phyloP scores from a whole-genome alignment of 2,888 invertebrate species.

The Vandiemenella viatica region DNA sequence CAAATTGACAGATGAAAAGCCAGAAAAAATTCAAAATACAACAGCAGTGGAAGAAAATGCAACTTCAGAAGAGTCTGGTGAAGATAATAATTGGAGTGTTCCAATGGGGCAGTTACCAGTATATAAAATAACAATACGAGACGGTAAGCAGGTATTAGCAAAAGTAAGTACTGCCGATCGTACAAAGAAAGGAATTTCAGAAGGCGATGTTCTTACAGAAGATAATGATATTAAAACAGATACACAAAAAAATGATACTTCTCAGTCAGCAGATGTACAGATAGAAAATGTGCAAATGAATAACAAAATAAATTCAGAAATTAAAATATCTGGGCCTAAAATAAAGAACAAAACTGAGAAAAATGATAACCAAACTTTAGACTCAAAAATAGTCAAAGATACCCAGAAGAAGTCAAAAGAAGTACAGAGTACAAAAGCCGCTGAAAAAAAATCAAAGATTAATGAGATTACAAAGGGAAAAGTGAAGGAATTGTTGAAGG shows the following conservation, averaged over 20 bases:
- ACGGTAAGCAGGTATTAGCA: slow-evolving; percentile 54
- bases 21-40: neutral
- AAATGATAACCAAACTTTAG: slow-evolving; percentile 1
- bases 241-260: slow-evolving; percentile 20
- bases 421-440: neutral
- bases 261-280: slow-evolving; percentile 23
- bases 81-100: slow-evolving; percentile 10
- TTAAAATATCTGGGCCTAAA: slow-evolving; percentile 15
- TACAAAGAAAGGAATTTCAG: slow-evolving; percentile 1
- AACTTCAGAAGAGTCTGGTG: slow-evolving; percentile 7
- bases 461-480: slow-evolving; percentile 18
- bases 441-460: slow-evolving; percentile 7
- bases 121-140: slow-evolving; percentile 53
- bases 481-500: slow-evolving; percentile 23
- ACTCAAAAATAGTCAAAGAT: slow-evolving; percentile 1
- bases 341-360: slow-evolving; percentile 6
- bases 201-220: slow-evolving; percentile 14
- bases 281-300: slow-evolving; percentile 16
- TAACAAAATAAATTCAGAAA: slow-evolving; percentile 7
- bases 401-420: slow-evolving; percentile 8
- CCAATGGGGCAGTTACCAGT: slow-evolving; percentile 23
- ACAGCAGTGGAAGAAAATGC: slow-evolving; percentile 6
- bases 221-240: slow-evolving; percentile 27
- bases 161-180: slow-evolving; percentile 31
- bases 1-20: neutral